Conservation (phyloP, 2,888 invertebrate genomes). For the Shargacucullia verbasci region DNA sequence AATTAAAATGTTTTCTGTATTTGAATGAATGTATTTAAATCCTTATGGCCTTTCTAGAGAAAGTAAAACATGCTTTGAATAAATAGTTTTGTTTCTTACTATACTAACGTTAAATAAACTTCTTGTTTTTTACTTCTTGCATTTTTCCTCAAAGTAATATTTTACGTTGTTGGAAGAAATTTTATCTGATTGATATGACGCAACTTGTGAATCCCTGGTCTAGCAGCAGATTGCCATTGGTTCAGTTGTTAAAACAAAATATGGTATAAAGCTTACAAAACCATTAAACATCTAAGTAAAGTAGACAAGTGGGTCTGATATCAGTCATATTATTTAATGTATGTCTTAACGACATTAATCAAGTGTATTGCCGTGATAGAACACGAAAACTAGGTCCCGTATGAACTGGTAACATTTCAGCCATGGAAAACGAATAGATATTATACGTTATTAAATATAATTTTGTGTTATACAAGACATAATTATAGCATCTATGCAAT, state of each 20-base stretch:
- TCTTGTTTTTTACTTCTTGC: neutral
- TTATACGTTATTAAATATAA: conserved; percentile 13
- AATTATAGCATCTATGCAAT: conserved; percentile 13
- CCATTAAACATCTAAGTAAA: neutral
- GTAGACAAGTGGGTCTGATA: conserved; percentile 18
- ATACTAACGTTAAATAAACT: no score
- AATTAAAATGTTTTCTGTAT: conserved; percentile 48
- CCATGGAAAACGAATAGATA: conserved; percentile 26
- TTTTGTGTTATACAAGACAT: conserved; percentile 13
- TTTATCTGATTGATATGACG: no score
- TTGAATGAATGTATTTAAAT: conserved; percentile 48
- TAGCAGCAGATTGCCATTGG: no score
- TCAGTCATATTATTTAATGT: conserved; percentile 20
- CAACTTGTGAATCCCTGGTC: no score
- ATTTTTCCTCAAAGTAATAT: conserved; percentile 23
- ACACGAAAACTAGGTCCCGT: conserved; percentile 21
- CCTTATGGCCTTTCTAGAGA: conserved; percentile 51
- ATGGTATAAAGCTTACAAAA: no score
- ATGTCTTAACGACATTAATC: conserved; percentile 25
- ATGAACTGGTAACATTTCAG: conserved; percentile 38
- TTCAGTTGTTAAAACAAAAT: no score
- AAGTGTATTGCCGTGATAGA: conserved; percentile 22
- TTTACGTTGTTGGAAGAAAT: conserved; percentile 4
- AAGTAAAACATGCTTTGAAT: conserved; percentile 48
- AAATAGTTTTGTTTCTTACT: conserved; percentile 12